Percentiles rank a stretch among this genome's conserved stretches.
These are phyloP conservation scores for Noctua comes DNA, from an alignment of 2,888 invertebrate species.

Conservation along the genomic window DNA sequence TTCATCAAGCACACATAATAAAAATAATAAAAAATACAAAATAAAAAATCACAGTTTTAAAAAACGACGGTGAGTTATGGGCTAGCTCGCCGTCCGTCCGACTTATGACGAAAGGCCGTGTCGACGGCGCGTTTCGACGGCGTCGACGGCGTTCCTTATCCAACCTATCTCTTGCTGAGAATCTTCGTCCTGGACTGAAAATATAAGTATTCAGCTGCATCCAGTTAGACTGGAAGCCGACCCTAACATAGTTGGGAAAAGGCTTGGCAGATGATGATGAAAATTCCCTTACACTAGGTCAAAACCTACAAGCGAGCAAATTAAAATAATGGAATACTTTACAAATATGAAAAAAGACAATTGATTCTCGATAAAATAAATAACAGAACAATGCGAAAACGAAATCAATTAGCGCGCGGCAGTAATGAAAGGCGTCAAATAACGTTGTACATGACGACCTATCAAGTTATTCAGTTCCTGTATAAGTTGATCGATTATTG, in stretches of 20 bases:
- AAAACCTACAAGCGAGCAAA: not conserved
- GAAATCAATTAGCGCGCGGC: conserved; percentile 14
- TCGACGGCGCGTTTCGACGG: no score
- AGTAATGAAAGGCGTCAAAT: conserved; percentile 21
- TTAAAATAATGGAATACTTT: conserved; percentile 7
- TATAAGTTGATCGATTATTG: not conserved
- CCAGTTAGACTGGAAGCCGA: not conserved
- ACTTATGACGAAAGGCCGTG: no score
- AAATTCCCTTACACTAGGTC: not conserved
- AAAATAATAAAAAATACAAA: no score
- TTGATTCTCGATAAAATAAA: conserved; percentile 10
- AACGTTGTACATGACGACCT: not conserved
- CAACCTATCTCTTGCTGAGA: no score
- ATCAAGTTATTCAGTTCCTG: not conserved
- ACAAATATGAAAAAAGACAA: conserved; percentile 14
- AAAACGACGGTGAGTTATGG: no score
- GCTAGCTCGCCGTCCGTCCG: no score
- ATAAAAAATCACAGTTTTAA: no score
- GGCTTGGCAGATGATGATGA: not conserved
- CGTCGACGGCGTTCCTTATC: no score
- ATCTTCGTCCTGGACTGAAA: not conserved
- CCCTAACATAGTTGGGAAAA: not conserved
- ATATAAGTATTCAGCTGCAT: no score
- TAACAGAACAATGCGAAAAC: conserved; percentile 30
- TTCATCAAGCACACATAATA: no score